Percentiles rank a stretch among this genome's conserved stretches.
phyloP scores from a whole-genome alignment of 2,797 vertebrate species.

The Scolopax rusticola region DNA sequence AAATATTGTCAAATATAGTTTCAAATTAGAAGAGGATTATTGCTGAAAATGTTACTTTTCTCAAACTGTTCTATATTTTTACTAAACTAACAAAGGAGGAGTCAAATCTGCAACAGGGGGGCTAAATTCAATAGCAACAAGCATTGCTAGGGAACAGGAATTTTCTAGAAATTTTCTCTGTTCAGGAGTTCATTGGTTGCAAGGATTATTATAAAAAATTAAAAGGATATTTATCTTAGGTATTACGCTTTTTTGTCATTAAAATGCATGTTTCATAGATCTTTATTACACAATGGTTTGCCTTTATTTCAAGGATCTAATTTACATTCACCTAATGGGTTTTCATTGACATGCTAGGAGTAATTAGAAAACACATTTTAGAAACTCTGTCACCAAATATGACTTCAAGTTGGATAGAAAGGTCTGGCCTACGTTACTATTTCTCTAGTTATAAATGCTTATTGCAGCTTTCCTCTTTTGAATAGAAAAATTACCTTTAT shows the following conservation, averaged over 20 bases:
- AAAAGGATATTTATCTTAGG: neutral
- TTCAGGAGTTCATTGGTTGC: neutral
- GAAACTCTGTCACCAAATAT: neutral
- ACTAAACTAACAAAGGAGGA: neutral
- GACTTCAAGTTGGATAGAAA: neutral
- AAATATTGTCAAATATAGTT: neutral
- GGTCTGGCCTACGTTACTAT: neutral
- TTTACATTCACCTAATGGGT: neutral
- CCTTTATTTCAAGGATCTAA: slow-evolving; percentile 27
- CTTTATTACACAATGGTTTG: slow-evolving; percentile 41
- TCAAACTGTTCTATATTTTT: neutral
- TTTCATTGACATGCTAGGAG: neutral
- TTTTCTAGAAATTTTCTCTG: neutral
- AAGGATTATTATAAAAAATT: neutral
- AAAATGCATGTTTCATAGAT: slow-evolving; percentile 11
- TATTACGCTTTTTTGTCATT: slow-evolving; percentile 20
- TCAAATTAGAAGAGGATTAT: accelerated
- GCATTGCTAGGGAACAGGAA: neutral
- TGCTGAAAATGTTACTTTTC: neutral
- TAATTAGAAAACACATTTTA: slow-evolving; percentile 17
- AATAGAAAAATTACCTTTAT: neutral
- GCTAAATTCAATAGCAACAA: neutral
- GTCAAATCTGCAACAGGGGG: neutral
- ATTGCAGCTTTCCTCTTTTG: neutral
- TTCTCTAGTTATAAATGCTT: neutral